Evolutionary conservation across 2,797 vertebrate genomes (phyloP), one percentile per base, ranked within the genome.

Genomic region (Pampus argenteus): DNA sequence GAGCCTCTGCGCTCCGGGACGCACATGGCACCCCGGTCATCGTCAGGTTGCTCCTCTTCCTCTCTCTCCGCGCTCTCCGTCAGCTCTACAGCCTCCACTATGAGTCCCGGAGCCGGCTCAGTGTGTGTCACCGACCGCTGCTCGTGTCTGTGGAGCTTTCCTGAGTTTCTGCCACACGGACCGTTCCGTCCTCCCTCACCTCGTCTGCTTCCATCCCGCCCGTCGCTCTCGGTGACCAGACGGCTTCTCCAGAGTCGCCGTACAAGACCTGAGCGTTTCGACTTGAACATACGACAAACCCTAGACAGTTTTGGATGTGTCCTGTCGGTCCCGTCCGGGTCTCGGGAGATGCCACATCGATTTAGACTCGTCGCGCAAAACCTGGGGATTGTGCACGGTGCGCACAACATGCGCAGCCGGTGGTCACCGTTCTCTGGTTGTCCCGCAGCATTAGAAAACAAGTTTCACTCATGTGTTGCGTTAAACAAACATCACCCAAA

Each of bases 171-270:
- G 79, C 89, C 86, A 59, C 90, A 78, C 73, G 85, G 74, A 72
- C 85, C 90, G 71, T 73, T 79, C 85, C 88, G 86, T 83, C 71
- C 89, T 40, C 80, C 91, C 83, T 93, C 93, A 84, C 91, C 75
- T 86, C 90, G 92, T 71, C 87, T 90, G 90, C 88, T 72, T 88
- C 94, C 95, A 95, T 95, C 94, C 82, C 90, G 92, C 84, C 89
- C 93, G 83, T 94, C 94, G 85, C 91, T 91, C 86, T 94, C 95
- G 84, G 94, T 94, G 93, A 96, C 92, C 94, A 96, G 94, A 94
- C 97, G 96, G 96, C 96, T 98, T 95, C 96, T 96, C 97, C 97
- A 98, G 94, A 99, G 97, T 94, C 97, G 97, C 96, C 97, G 97
- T 94, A 97, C 95, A 90, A 99, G 97, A 95, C 96, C 97, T 88